Percentiles rank a stretch among this genome's conserved stretches.
Evolutionary conservation across 2,113 vertebrate genomes (phyloP).

Genomic region (Orycteropus afer): DNA sequence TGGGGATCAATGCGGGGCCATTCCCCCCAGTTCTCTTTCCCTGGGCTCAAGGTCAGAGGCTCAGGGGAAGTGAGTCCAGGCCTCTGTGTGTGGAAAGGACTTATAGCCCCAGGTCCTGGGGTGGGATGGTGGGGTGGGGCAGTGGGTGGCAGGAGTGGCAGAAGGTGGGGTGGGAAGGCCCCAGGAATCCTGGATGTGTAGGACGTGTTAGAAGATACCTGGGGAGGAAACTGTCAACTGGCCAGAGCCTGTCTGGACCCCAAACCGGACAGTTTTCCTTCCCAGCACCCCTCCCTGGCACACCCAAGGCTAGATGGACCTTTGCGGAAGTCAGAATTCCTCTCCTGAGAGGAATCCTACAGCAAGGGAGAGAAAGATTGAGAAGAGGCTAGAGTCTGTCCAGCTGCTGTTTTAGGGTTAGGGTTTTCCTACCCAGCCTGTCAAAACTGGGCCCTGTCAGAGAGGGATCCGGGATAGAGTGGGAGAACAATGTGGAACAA

Average conservation of each 20-base stretch:
- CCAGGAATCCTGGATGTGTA: background rate
- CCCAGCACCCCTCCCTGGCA: background rate
- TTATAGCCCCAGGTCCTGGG: background rate
- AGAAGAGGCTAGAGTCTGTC: background rate
- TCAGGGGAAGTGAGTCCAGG: background rate
- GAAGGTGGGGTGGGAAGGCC: background rate
- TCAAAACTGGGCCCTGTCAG: too few relatives aligned
- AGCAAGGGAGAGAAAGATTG: background rate
- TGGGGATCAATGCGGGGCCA: background rate
- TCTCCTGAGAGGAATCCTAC: background rate
- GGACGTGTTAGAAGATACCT: background rate
- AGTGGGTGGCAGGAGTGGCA: background rate
- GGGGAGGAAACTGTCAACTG: background rate
- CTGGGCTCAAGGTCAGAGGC: background rate
- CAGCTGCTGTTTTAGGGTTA: background rate
- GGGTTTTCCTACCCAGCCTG: background rate
- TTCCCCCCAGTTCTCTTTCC: background rate
- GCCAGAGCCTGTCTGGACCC: background rate
- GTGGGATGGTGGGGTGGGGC: background rate
- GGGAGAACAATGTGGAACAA: too few relatives aligned
- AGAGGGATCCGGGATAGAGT: too few relatives aligned
- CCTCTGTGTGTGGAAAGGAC: background rate
- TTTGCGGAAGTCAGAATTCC: background rate
- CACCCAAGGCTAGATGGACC: too few relatives aligned
- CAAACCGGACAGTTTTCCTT: background rate